A percentile compares a stretch with the other conserved stretches of the same genome.
Evolutionary conservation across 2,888 invertebrate genomes (phyloP).

Genomic region (Tipula vernalis): DNA sequence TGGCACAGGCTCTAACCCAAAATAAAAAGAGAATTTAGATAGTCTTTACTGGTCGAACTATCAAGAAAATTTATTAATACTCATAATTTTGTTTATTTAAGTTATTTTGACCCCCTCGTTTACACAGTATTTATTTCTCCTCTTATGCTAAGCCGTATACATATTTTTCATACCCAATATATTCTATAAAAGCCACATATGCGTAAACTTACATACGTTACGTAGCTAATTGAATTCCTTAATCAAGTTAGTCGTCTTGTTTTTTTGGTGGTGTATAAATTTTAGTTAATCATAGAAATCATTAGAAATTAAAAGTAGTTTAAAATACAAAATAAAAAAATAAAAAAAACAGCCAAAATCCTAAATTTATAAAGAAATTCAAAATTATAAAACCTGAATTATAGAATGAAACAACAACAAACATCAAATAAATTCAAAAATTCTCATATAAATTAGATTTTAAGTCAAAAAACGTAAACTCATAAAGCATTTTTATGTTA

Average conservation of each 20-base stretch:
- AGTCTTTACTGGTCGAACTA: too few relatives aligned
- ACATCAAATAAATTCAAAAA: not conserved
- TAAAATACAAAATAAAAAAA: not conserved
- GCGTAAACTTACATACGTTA: not conserved
- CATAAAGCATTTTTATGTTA: slow-evolving; percentile 9
- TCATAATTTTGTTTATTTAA: too few relatives aligned
- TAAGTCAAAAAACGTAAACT: slow-evolving; percentile 5
- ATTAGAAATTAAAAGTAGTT: not conserved
- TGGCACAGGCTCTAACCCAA: too few relatives aligned
- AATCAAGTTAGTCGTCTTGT: not conserved
- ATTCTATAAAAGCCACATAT: not conserved
- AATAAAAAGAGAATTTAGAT: too few relatives aligned
- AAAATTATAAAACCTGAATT: not conserved
- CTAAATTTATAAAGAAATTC: not conserved
- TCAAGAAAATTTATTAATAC: too few relatives aligned
- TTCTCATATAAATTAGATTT: slow-evolving; percentile 10
- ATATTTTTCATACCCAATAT: not conserved
- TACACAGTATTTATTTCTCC: not conserved
- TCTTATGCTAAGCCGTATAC: not conserved
- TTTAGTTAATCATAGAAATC: not conserved
- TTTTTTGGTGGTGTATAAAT: not conserved
- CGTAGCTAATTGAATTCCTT: not conserved
- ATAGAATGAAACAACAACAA: not conserved
- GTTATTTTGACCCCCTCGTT: too few relatives aligned
- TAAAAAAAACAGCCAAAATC: not conserved